Percentiles rank a stretch among this genome's conserved stretches.
Evolutionary conservation across 2,113 vertebrate species (phyloP).

Genomic region (Gymnarchus niloticus): DNA sequence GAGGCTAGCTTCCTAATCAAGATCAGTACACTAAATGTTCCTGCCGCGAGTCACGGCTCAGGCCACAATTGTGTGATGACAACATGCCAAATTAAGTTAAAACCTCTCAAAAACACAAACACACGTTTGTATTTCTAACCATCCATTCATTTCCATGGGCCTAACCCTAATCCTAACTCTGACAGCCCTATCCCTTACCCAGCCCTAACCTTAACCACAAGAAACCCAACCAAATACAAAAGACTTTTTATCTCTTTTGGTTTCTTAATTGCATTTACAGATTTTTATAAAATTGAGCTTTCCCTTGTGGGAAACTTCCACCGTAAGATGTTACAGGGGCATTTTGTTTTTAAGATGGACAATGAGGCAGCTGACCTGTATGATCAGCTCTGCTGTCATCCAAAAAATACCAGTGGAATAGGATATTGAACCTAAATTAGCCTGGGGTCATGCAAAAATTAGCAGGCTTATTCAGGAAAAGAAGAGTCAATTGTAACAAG

Average conservation of each 20-base stretch:
- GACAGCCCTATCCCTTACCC: too few species aligned
- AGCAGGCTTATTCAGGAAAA: constrained; percentile 22
- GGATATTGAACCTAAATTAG: neutral
- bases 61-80: neutral
- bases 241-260: too few species aligned
- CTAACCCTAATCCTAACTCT: too few species aligned
- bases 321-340: neutral
- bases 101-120: constrained; percentile 18
- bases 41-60: neutral
- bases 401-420: neutral
- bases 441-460: neutral
- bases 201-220: too few species aligned
- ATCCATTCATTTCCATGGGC: too few species aligned
- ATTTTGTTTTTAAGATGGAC: constrained; percentile 7
- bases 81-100: neutral
- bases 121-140: too few species aligned
- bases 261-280: too few species aligned
- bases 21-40: neutral
- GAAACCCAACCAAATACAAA: too few species aligned
- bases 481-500: neutral
- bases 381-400: neutral
- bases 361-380: neutral
- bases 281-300: too few species aligned
- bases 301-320: too few species aligned
- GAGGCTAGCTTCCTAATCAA: neutral